Evolutionary conservation across 92 coral and sea anemone species (phyloP).

Genomic region (Zoanthus sociatus): DNA sequence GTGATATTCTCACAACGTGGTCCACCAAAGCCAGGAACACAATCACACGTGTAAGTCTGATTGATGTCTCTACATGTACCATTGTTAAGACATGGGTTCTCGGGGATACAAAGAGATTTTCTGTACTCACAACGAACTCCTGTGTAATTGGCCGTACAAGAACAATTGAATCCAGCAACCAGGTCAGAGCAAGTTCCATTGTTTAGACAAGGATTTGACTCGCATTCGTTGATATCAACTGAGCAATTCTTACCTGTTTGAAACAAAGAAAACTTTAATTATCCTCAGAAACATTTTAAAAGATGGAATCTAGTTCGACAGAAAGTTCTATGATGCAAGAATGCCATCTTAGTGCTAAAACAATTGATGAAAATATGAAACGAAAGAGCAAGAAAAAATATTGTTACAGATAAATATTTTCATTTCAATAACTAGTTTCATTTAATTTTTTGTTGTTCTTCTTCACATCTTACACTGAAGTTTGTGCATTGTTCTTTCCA

Average conservation of each 20-base stretch:
- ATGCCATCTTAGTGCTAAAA: too few species aligned
- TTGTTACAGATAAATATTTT: too few species aligned
- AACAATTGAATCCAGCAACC: slow-evolving; percentile 65
- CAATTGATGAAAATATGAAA: too few species aligned
- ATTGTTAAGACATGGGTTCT: slow-evolving; percentile 80
- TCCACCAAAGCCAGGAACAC: slow-evolving; percentile 89
- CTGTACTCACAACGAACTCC: slow-evolving; percentile 79
- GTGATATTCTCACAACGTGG: slow-evolving; percentile 79
- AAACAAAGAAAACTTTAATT: background rate
- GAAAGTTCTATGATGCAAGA: too few species aligned
- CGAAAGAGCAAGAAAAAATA: too few species aligned
- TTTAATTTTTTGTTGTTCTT: too few species aligned
- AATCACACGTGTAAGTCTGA: slow-evolving; percentile 83
- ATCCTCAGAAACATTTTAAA: too few species aligned
- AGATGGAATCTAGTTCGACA: too few species aligned
- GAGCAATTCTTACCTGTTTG: slow-evolving; percentile 81
- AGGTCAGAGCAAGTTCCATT: slow-evolving; percentile 68
- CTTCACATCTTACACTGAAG: too few species aligned
- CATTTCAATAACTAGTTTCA: too few species aligned
- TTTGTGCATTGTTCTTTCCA: too few species aligned
- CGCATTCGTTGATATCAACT: slow-evolving; percentile 78
- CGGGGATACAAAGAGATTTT: slow-evolving; percentile 69
- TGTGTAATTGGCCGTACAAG: slow-evolving; percentile 81
- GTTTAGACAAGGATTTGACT: slow-evolving; percentile 69
- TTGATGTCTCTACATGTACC: slow-evolving; percentile 71